Evolutionary conservation across 2,888 invertebrate genomes (phyloP), one percentile per base, ranked within the genome.

Genomic region (Drosophila kambysellisi): DNA sequence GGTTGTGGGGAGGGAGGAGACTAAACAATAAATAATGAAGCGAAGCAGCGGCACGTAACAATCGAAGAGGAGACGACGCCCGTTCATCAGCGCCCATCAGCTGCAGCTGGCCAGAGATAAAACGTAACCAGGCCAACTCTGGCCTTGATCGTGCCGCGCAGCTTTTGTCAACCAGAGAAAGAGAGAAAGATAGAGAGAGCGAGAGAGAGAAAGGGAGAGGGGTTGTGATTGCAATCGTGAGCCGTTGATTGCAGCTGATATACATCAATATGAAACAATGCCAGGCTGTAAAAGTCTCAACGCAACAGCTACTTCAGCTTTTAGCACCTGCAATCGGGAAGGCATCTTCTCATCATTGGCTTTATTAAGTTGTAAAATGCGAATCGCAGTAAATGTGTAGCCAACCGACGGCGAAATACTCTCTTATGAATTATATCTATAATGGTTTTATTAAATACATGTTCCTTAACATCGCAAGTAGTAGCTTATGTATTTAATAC

Each of bases 181-280:
- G 33, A 33, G 35, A 20, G 51, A 50, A 12, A 12, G 25, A 25
- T 7, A 30, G 9, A 4, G 11, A 11, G 35, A 7, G 15, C 37
- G 17, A 17, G n/a, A 9, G 48, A 29, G n/a, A 33, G n/a, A 46
- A 52, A 11, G 43, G 35, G 41, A 17, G 29, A 35, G 50, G 32
- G 33, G 48, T 51, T 35, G n/a, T 50, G 82, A 82, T 79, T 61
- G 84, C 82, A 78, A 88, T 84, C 83, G 76, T 71, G 51, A 75
- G 78, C 75, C 68, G 75, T 69, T 89, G 87, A 86, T 87, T 88
- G 84, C 87, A 75, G 65, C 67, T 83, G 84, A 74, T 81, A 67
- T 77, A 76, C 81, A 88, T 86, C 83, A 86, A 77, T 88, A 81
- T 77, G 68, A 60, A 74, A 72, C 80, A 79, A 82, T 81, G 74